Percentiles rank a stretch among this genome's conserved stretches.
Conservation (phyloP, 2,113 vertebrate species). For the Tiliqua scincoides region DNA sequence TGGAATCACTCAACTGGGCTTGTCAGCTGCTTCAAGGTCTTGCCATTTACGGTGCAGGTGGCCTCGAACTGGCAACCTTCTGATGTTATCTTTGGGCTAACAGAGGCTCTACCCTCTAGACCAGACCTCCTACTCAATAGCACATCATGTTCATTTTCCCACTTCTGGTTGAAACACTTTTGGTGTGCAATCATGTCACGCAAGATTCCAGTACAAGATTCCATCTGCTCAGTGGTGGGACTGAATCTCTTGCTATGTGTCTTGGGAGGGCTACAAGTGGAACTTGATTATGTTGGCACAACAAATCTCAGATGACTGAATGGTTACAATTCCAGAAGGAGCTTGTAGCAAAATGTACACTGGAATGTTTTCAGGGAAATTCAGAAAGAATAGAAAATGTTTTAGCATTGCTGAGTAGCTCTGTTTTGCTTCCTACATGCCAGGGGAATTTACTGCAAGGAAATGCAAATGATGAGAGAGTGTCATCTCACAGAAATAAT, state of each 20-base stretch:
- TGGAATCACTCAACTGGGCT: no score
- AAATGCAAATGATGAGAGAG: slow-evolving; percentile 9
- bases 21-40: no score
- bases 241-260: not conserved
- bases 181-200: not conserved
- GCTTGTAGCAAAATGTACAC: not conserved
- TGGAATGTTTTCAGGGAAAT: not conserved
- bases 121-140: not conserved
- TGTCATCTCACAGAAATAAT: not conserved
- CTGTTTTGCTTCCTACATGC: not conserved
- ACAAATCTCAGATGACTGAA: not conserved
- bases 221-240: not conserved
- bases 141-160: not conserved
- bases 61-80: no score
- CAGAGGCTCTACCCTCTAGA: no score
- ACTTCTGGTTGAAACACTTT: not conserved
- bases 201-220: not conserved
- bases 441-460: not conserved
- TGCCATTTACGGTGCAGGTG: no score
- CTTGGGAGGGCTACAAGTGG: not conserved
- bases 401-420: not conserved
- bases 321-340: not conserved
- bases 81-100: no score
- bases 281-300: not conserved
- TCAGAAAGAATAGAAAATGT: not conserved